Base-by-base conservation (phyloP, 2,797 vertebrate species). In the Prunella strophiata region DNA sequence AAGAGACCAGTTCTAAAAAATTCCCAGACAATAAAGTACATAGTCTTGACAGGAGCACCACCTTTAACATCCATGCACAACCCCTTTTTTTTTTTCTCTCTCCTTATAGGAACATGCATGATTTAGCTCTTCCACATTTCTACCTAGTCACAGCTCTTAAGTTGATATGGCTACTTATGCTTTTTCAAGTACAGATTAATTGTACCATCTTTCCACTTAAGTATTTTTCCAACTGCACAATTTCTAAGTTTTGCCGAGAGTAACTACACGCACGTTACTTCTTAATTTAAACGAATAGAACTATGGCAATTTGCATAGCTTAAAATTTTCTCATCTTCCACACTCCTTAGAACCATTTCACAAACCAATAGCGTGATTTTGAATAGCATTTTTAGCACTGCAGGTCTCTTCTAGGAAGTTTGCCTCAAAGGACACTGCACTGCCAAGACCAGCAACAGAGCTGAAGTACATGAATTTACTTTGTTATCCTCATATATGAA, bases 1-100 rank as follows among this genome's bases (percentile, higher is more conserved):
- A 96, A 96, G 80, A 95, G 81, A 93, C 75, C 94, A 91, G 77
- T 85, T 91, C 82, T 72, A 73, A 91, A 75, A 93, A 68, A 90
- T 77, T 94, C 83, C 85, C 83, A 71, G 93, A 87, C 22, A 52
- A 92, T 66, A 73, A 93, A 81, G 40, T 59, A 94, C 55, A 89
- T 61, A 90, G 19, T 58, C 43, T 88, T 93, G 73, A 67, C 71
- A 93, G 45, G 26, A 87, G 62, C 59, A 89, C 55, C 38, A 57
- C 70, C 70, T 21, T 72, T n/a, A 72, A 68, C 4, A 76, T 58
- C 43, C 48, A 48, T 8, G 30, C 40, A 88, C 13, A 55, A 78
- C 13, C 13, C 11, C 25, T 63, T 54, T 51, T 55, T 43, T 47
- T n/a, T 58, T 29, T 9, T 26, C 16, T 1, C n/a, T 34, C 11